Conservation (phyloP, 2,888 invertebrate species). For the Melitaea athalia region DNA sequence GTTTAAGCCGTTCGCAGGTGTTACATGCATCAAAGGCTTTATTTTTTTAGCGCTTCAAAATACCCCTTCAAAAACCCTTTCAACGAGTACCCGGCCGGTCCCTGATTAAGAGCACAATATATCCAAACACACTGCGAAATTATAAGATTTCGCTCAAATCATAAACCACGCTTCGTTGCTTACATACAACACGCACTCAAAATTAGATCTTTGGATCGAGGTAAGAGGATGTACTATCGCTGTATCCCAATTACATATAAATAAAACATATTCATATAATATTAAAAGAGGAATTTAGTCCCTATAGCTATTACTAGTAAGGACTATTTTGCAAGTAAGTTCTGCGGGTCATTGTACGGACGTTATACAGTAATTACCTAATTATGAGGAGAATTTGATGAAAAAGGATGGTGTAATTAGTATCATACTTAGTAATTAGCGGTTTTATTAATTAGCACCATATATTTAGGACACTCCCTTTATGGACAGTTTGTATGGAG, state of each 20-base stretch:
- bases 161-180: slow-evolving; percentile 2
- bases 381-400: slow-evolving; percentile 24
- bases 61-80: too few relatives aligned
- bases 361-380: slow-evolving; percentile 11
- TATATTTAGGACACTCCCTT: background rate
- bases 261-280: background rate
- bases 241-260: background rate
- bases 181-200: background rate
- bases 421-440: slow-evolving; percentile 10
- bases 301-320: background rate
- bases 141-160: background rate
- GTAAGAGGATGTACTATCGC: background rate
- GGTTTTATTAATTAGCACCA: slow-evolving; percentile 5
- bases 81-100: too few relatives aligned
- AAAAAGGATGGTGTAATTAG: slow-evolving; percentile 18
- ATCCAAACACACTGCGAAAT: background rate
- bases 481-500: background rate
- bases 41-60: too few relatives aligned
- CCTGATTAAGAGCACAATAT: background rate
- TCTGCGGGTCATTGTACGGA: background rate
- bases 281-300: background rate
- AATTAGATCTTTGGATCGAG: slow-evolving; percentile 7
- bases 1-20: too few relatives aligned
- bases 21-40: too few relatives aligned
- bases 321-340: background rate